Conservation (phyloP, 2,888 invertebrate species). For the Xestoiulus laeticollis region DNA sequence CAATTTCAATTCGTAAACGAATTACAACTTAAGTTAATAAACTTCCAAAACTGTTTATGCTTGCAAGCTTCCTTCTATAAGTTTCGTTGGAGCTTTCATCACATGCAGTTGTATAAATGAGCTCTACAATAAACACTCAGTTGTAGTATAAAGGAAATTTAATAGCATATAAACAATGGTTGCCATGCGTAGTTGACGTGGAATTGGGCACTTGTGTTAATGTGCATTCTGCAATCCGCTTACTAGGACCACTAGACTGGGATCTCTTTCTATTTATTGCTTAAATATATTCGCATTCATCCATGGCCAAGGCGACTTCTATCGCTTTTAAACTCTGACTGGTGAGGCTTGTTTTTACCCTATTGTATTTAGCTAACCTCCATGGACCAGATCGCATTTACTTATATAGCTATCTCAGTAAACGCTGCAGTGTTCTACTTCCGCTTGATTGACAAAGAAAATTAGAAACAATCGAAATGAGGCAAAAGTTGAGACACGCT, state of each 20-base stretch:
- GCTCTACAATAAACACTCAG: background rate
- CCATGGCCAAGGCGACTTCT: background rate
- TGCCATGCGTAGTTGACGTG: conserved; percentile 6
- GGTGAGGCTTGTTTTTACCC: background rate
- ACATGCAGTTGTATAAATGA: too few species aligned
- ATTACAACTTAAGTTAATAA: background rate
- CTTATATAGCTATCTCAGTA: background rate
- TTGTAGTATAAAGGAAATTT: background rate
- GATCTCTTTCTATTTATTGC: background rate
- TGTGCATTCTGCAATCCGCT: background rate
- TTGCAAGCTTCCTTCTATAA: background rate
- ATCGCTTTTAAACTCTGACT: conserved; percentile 19
- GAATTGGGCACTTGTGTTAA: conserved; percentile 30
- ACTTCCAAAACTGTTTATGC: background rate
- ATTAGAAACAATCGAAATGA: conserved; percentile 38
- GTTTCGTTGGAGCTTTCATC: background rate
- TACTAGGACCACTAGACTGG: background rate
- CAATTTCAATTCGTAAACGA: too few species aligned
- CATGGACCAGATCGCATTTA: background rate
- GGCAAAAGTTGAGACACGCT: conserved; percentile 27
- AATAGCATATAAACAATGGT: background rate
- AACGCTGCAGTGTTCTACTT: conserved; percentile 27
- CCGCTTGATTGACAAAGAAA: conserved; percentile 43
- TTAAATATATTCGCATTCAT: background rate
- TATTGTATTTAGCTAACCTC: background rate